Evolutionary conservation across 2,888 invertebrate species (phyloP), one percentile per base, ranked within the genome.

Genomic region (Dione vanillae): DNA sequence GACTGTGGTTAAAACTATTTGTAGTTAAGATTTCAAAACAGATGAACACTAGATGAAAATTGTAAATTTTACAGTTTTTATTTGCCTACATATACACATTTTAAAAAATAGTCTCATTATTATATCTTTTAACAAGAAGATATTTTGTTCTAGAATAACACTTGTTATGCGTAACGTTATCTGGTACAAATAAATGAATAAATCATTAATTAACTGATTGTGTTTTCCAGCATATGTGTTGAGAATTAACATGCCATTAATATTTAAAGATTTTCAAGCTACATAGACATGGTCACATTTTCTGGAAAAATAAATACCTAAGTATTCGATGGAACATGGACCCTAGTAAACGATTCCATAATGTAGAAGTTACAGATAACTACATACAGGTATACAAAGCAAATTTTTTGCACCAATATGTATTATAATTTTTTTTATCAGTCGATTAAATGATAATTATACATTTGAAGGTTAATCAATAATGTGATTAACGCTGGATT

Each of bases 1-100:
- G 40, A 65, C 43, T 70, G 70, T 16, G 71, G 71, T 72, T 62
- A 58, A 64, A 65, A 69, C 35, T 67, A 69, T 70, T 71, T 37
- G 52, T 64, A 69, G 67, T 67, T 54, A 61, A 11, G 65, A 56
- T 69, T 61, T 45, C 51, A 65, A 67, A 65, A 59, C 19, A 69
- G 65, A 74, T 67, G 56, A 69, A 62, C 68, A 66, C 65, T 16
- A 47, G 62, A 65, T 65, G 56, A 62, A 67, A 62, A 69, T 49
- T 27, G 14, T 27, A 14, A 64, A 64, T 62, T 27, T 27, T 20
- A 11, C 2, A 61, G 3, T 10, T 11, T 7, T 11, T 11, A 45
- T 2, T 27, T 41, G 12, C 19, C 8, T 40, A 7, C 40, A 10
- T 27, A 0, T 19, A 7, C 16, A 11, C 27, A 27, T 27, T 3